phyloP scores from a whole-genome alignment of 2,113 vertebrate genomes.

The Lagopus muta region DNA sequence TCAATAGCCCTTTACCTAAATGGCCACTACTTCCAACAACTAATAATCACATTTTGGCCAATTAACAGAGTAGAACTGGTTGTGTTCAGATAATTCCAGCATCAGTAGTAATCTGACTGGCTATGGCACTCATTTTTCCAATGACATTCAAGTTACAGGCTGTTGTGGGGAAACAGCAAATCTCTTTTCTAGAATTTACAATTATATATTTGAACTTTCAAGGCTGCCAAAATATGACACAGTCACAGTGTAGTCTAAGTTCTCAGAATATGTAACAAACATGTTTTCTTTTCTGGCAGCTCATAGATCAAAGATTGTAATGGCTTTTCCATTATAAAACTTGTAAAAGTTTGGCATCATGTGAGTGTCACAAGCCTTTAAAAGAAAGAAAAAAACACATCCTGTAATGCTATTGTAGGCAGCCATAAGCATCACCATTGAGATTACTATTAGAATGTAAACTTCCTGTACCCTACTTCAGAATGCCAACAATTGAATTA shows the following conservation, averaged over 20 bases:
- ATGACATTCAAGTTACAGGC: background rate
- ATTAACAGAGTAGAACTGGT: background rate
- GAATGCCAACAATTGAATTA: background rate
- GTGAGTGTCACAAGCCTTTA: background rate
- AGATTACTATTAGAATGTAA: background rate
- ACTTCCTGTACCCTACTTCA: background rate
- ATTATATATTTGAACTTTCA: conserved; percentile 20
- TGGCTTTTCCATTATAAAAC: background rate
- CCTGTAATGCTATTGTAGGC: background rate
- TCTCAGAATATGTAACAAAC: conserved; percentile 8
- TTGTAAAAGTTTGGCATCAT: background rate
- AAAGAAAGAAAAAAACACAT: background rate
- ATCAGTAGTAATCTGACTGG: background rate
- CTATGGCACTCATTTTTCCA: background rate
- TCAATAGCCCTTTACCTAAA: background rate
- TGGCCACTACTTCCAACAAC: background rate
- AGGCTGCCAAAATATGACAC: conserved; percentile 7
- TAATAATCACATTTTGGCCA: background rate
- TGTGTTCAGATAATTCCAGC: background rate
- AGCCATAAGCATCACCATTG: background rate
- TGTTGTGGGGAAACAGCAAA: background rate
- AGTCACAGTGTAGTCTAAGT: background rate
- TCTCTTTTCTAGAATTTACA: conserved; percentile 10
- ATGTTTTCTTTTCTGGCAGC: background rate
- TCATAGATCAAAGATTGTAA: background rate